Evolutionary conservation across 2,113 vertebrate genomes (phyloP).

Genomic region (Carlito syrichta): DNA sequence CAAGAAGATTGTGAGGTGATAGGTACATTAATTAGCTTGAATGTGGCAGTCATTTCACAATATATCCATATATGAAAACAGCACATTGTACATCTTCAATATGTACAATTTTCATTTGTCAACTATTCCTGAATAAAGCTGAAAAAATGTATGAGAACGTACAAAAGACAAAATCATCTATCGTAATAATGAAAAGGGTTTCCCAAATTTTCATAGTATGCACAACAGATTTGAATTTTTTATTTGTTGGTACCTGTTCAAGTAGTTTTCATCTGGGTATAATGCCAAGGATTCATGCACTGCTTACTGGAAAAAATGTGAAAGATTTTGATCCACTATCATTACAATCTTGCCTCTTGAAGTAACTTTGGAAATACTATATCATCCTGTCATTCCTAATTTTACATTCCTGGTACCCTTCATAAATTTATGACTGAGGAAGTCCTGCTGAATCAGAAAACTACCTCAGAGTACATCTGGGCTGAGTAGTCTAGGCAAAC

Average conservation of each 20-base stretch:
- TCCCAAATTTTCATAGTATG: neutral
- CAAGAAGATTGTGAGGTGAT: neutral
- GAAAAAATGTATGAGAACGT: neutral
- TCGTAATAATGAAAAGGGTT: neutral
- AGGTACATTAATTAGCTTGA: neutral
- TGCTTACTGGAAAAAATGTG: neutral
- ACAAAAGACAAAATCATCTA: neutral
- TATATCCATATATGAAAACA: neutral
- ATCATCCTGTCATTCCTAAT: neutral
- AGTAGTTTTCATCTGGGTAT: neutral
- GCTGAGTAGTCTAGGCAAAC: neutral
- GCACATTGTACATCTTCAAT: neutral
- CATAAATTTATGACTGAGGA: neutral
- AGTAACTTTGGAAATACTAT: constrained; percentile 10
- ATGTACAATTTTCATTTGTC: neutral
- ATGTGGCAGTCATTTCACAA: neutral
- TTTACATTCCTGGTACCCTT: neutral
- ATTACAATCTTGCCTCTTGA: neutral
- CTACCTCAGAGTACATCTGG: neutral
- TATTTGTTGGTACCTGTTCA: neutral
- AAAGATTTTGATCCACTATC: neutral
- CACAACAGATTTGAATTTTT: neutral
- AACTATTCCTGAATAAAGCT: neutral
- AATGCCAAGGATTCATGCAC: neutral
- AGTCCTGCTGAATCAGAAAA: neutral